Percentiles rank a stretch among this genome's conserved stretches.
These are phyloP conservation scores for Carassius carassius DNA, from an alignment of 2,113 vertebrate species.

Conservation along the genomic window DNA sequence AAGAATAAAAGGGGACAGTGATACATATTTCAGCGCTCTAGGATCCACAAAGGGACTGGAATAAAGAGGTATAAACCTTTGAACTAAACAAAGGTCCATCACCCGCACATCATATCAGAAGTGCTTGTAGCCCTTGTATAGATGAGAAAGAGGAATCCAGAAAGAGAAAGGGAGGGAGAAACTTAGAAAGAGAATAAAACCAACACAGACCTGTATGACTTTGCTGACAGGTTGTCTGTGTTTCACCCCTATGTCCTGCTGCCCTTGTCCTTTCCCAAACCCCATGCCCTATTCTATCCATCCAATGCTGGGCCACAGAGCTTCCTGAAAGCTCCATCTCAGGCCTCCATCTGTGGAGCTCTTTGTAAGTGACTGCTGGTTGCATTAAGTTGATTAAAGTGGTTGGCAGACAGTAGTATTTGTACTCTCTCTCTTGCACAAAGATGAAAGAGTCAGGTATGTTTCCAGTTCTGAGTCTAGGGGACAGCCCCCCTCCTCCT, in stretches of 20 bases:
- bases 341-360: constrained; percentile 81
- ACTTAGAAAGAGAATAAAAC: constrained; percentile 66
- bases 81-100: constrained; percentile 98
- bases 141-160: constrained; percentile 71
- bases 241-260: constrained; percentile 77
- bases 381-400: constrained; percentile 99
- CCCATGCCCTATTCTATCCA: constrained; percentile 72
- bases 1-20: constrained; percentile 96
- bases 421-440: constrained; percentile 84
- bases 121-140: constrained; percentile 77
- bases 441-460: constrained; percentile 92
- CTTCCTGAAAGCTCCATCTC: constrained; percentile 79
- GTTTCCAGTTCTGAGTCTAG: constrained; percentile 77
- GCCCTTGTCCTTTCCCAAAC: constrained; percentile 66
- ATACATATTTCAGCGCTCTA: constrained; percentile 97
- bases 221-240: constrained; percentile 74
- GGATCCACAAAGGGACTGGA: constrained; percentile 95
- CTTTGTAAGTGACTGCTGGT: constrained; percentile 87
- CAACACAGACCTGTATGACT: constrained; percentile 77
- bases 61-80: constrained; percentile 98
- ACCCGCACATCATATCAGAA: constrained; percentile 83
- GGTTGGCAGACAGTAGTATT: constrained; percentile 78
- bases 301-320: constrained; percentile 73
- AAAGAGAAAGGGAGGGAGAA: constrained; percentile 60
- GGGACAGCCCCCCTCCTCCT: constrained; percentile 58